phyloP scores from a whole-genome alignment of 2,888 invertebrate species.

The Cephus spinipes region DNA sequence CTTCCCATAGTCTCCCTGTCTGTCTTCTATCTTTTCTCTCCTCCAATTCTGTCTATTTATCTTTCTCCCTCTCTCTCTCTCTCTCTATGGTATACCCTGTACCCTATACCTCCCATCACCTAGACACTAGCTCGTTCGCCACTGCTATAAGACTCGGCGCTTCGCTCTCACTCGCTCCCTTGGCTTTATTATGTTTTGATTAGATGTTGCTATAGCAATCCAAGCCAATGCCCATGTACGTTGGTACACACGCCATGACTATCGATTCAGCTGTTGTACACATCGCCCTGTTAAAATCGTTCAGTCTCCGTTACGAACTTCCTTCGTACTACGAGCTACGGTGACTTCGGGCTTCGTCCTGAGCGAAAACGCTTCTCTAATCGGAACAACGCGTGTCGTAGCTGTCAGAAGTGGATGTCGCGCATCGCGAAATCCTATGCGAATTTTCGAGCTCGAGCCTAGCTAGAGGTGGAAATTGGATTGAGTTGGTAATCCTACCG shows the following conservation, averaged over 20 bases:
- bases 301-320: neutral
- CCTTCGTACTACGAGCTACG: neutral
- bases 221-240: constrained; percentile 18
- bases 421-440: neutral
- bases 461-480: neutral
- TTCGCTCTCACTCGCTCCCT: neutral
- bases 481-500: neutral
- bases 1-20: neutral
- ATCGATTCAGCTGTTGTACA: constrained; percentile 30
- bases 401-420: neutral
- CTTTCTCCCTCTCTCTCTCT: neutral
- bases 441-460: neutral
- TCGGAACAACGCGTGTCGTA: neutral
- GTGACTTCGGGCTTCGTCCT: neutral
- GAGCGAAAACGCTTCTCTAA: neutral
- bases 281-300: neutral
- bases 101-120: neutral
- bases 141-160: neutral
- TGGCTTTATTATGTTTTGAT: constrained; percentile 51
- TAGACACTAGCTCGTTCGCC: neutral
- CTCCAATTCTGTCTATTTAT: neutral
- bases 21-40: constrained; percentile 1
- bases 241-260: constrained; percentile 24
- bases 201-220: constrained; percentile 60
- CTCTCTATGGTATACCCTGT: neutral